Evolutionary conservation across 2,888 invertebrate species (phyloP).

Genomic region (Charanyca ferruginea): DNA sequence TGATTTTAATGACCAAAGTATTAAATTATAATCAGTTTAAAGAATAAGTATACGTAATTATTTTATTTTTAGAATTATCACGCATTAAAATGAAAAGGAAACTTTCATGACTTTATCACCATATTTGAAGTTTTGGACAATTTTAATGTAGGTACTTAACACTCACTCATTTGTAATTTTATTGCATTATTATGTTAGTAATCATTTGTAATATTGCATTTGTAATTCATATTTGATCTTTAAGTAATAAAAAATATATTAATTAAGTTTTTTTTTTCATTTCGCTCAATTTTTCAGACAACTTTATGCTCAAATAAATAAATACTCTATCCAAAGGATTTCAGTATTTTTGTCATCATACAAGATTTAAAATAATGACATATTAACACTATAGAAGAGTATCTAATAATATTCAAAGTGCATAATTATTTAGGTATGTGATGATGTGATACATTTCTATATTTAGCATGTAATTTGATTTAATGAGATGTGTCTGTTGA

Average conservation of each 20-base stretch:
- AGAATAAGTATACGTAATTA: constrained; percentile 27
- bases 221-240: neutral
- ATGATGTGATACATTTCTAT: constrained; percentile 31
- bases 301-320: too few relatives aligned
- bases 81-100: too few relatives aligned
- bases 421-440: constrained; percentile 15
- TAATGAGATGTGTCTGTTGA: constrained; percentile 32
- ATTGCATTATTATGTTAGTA: neutral
- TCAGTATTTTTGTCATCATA: constrained; percentile 23
- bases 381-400: constrained; percentile 9
- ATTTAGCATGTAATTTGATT: constrained; percentile 30
- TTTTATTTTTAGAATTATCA: neutral
- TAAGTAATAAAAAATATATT: neutral
- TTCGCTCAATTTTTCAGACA: too few relatives aligned
- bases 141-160: too few relatives aligned
- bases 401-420: constrained; percentile 12
- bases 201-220: constrained; percentile 16
- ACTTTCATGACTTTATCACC: too few relatives aligned
- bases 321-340: neutral
- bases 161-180: neutral
- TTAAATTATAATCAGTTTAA: constrained; percentile 5
- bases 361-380: constrained; percentile 23
- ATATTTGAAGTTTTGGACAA: too few relatives aligned
- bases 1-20: constrained; percentile 34
- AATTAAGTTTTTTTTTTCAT: too few relatives aligned